A percentile compares a stretch with the other conserved stretches of the same genome.
Conservation (phyloP, 2,888 invertebrate species). For the Glaucopsyche alexis region DNA sequence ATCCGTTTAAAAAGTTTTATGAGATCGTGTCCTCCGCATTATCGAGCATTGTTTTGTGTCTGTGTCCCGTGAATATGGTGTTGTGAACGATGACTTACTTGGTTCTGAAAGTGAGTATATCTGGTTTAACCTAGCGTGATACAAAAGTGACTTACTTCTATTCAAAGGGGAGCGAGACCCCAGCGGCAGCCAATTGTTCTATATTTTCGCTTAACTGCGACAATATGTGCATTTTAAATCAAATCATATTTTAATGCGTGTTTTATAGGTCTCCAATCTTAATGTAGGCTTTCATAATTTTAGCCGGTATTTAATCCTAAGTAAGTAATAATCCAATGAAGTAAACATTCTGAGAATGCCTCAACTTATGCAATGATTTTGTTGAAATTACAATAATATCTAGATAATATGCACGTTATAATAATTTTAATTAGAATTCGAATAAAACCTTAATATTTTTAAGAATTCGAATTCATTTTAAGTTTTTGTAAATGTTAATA, state of each 20-base stretch:
- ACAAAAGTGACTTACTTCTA: not conserved
- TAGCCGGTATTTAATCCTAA: too few relatives aligned
- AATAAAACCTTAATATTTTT: too few relatives aligned
- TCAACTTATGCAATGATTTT: too few relatives aligned
- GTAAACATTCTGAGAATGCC: too few relatives aligned
- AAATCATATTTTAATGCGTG: not conserved
- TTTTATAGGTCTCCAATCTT: not conserved
- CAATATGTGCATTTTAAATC: constrained; percentile 1
- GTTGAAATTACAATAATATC: too few relatives aligned
- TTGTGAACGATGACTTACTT: constrained; percentile 56
- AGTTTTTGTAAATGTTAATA: too few relatives aligned
- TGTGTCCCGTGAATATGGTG: constrained; percentile 32
- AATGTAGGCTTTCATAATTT: not conserved
- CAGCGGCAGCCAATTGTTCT: not conserved
- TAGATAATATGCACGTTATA: too few relatives aligned
- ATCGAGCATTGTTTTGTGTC: constrained; percentile 22
- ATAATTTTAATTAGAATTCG: too few relatives aligned
- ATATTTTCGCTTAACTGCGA: not conserved
- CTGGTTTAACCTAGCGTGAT: not conserved
- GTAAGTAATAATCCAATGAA: too few relatives aligned
- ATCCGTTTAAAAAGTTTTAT: not conserved
- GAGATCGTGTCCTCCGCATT: not conserved
- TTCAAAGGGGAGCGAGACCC: not conserved
- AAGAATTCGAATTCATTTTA: too few relatives aligned
- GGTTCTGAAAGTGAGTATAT: constrained; percentile 57